These are phyloP conservation scores for Caenorhabditis drosophilae DNA, from an alignment of 2,888 invertebrate genomes.

Conservation along the genomic window DNA sequence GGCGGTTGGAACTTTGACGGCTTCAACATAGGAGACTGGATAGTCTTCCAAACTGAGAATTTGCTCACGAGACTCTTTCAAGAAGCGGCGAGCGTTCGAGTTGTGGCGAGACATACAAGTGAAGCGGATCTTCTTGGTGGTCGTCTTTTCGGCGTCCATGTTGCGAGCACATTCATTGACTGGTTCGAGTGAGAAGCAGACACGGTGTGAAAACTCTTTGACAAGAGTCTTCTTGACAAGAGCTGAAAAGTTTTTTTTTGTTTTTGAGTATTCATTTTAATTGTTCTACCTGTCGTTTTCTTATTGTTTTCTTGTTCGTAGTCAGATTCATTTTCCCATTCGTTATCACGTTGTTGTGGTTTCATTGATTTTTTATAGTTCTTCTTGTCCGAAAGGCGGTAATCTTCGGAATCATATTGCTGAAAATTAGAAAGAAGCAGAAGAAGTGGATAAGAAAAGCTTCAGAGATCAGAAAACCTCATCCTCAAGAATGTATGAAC, in stretches of 20 bases:
- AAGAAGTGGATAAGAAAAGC: too few species aligned
- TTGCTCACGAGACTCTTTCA: slow-evolving; percentile 27
- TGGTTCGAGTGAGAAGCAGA: slow-evolving; percentile 63
- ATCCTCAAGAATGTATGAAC: slow-evolving; percentile 52
- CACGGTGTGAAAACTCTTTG: slow-evolving; percentile 54
- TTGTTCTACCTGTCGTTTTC: not conserved
- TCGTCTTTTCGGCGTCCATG: slow-evolving; percentile 7
- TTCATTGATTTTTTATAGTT: slow-evolving; percentile 10
- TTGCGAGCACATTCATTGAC: slow-evolving; percentile 52
- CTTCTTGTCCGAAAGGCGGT: slow-evolving; percentile 17
- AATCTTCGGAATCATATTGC: slow-evolving; percentile 31
- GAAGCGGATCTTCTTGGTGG: slow-evolving; percentile 43
- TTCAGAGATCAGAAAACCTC: slow-evolving; percentile 7
- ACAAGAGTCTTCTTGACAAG: slow-evolving; percentile 52
- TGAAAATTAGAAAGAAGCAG: not conserved
- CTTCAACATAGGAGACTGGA: slow-evolving; percentile 36
- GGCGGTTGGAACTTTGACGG: slow-evolving; percentile 29
- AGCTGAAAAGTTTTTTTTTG: slow-evolving; percentile 33
- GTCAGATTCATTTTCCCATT: not conserved
- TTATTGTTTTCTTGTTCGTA: not conserved
- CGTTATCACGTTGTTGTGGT: not conserved
- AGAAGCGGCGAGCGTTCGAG: slow-evolving; percentile 40
- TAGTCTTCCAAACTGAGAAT: slow-evolving; percentile 19
- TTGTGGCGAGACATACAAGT: slow-evolving; percentile 52
- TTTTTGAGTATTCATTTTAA: not conserved